These are phyloP conservation scores for Trematomus loennbergii DNA, from an alignment of 2,113 vertebrate species.

Conservation along the genomic window DNA sequence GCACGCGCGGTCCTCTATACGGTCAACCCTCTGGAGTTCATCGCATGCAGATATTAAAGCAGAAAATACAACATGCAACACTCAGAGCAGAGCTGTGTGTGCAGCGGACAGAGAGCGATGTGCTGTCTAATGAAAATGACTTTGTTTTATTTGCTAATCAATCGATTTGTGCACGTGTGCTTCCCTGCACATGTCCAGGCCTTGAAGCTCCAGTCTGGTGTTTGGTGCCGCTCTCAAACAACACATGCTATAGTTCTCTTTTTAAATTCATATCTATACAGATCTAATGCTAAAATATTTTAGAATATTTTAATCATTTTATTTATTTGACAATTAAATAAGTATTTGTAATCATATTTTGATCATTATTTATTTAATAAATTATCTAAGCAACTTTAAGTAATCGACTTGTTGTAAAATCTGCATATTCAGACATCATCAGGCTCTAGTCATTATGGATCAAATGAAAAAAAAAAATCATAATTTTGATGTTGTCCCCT, in stretches of 20 bases:
- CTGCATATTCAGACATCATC: neutral
- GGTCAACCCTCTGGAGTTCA: conserved; percentile 33
- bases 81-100: neutral
- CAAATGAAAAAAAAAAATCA: neutral
- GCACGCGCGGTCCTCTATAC: neutral
- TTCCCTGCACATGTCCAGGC: neutral
- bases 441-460: neutral
- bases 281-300: neutral
- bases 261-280: neutral
- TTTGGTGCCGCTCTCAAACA: neutral
- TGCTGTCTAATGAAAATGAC: neutral
- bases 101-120: neutral
- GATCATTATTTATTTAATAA: neutral
- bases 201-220: neutral
- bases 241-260: neutral
- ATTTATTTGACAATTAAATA: too few species aligned
- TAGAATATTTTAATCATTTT: neutral
- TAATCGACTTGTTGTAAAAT: neutral
- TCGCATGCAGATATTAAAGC: conserved; percentile 11
- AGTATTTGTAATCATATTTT: too few species aligned
- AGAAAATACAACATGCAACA: neutral
- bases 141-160: neutral
- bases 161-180: neutral
- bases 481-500: neutral
- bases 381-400: neutral